Conservation (phyloP, 2,888 invertebrate species). For the Alentia gelatinosa region DNA sequence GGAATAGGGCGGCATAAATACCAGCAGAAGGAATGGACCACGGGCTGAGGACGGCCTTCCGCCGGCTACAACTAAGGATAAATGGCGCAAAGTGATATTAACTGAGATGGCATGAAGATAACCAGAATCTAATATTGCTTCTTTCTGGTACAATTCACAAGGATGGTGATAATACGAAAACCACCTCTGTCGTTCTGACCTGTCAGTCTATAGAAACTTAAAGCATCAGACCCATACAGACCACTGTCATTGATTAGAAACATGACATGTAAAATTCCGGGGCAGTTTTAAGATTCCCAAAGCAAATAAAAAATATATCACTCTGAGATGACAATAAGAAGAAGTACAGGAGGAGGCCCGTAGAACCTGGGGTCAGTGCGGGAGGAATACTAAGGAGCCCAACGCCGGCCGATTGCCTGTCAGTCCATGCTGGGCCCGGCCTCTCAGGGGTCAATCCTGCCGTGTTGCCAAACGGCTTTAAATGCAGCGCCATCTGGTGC, state of each 20-base stretch:
- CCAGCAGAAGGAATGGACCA: not conserved
- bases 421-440: not conserved
- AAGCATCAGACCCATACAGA: too few species aligned
- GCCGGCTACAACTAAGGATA: not conserved
- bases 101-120: not conserved
- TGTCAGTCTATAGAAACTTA: too few species aligned
- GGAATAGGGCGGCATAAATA: slow-evolving; percentile 4
- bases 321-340: too few species aligned
- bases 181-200: not conserved
- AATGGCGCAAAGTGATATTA: not conserved
- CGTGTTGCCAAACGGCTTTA: not conserved
- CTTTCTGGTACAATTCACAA: not conserved
- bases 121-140: slow-evolving; percentile 1
- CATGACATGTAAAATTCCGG: too few species aligned
- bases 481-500: not conserved
- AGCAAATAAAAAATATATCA: too few species aligned
- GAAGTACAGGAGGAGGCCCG: too few species aligned
- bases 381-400: too few species aligned
- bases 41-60: not conserved
- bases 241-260: too few species aligned
- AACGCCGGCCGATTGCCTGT: not conserved
- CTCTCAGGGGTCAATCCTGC: not conserved
- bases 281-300: too few species aligned
- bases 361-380: too few species aligned
- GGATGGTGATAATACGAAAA: not conserved